These are phyloP conservation scores for Drosophila rufa DNA, from an alignment of 1,140 invertebrate genomes.

Conservation along the genomic window DNA sequence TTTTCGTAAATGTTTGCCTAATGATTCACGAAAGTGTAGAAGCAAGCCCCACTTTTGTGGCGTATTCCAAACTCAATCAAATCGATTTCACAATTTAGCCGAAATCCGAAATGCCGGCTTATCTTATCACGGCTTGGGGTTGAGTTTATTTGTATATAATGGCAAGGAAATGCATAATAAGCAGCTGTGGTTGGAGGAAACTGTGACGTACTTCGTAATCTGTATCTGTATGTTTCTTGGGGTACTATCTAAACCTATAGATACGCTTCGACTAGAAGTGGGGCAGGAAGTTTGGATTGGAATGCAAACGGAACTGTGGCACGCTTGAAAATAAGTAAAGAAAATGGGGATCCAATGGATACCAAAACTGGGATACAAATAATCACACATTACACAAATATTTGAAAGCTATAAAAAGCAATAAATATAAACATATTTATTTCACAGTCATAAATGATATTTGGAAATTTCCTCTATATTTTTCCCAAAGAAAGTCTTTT, in stretches of 20 bases:
- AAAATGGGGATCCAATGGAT: neutral
- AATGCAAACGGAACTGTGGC: constrained; percentile 3
- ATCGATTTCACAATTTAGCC: constrained; percentile 22
- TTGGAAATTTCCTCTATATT: too few relatives aligned
- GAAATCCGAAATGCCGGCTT: constrained; percentile 29
- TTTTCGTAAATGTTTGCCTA: neutral
- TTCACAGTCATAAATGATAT: too few relatives aligned
- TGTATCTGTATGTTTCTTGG: constrained; percentile 8
- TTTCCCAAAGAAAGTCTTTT: neutral
- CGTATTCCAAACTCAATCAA: constrained; percentile 1
- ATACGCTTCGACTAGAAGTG: constrained; percentile 5
- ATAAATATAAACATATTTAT: too few relatives aligned
- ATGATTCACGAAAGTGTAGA: constrained; percentile 1
- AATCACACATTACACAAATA: constrained; percentile 5
- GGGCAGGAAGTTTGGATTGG: constrained; percentile 12
- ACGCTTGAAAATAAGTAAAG: constrained; percentile 4
- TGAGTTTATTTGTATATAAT: constrained; percentile 1
- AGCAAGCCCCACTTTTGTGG: neutral
- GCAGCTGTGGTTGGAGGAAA: constrained; percentile 10
- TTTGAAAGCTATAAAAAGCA: neutral
- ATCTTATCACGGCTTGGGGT: constrained; percentile 58
- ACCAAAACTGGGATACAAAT: constrained; percentile 2
- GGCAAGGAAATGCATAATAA: constrained; percentile 48
- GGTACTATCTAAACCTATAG: constrained; percentile 23
- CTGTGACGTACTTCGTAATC: neutral